These are phyloP conservation scores for Criorhina ranunculi DNA, from an alignment of 2,888 invertebrate species.

Conservation along the genomic window DNA sequence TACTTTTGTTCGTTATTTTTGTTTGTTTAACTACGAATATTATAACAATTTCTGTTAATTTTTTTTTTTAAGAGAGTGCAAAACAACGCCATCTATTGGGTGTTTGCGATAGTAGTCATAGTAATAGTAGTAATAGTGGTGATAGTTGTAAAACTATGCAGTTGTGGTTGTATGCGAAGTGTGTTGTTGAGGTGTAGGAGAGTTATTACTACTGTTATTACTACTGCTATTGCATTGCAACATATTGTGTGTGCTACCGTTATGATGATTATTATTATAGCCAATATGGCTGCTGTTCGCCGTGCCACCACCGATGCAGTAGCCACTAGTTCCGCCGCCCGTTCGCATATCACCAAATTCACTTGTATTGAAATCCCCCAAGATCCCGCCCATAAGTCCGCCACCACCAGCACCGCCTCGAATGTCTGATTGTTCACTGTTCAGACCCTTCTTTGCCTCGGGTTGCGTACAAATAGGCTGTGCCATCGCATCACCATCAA, in stretches of 20 bases:
- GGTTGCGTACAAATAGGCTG: slow-evolving; percentile 84
- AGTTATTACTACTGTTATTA: slow-evolving; percentile 79
- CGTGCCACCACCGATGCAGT: slow-evolving; percentile 63
- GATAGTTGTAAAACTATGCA: slow-evolving; percentile 81
- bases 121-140: slow-evolving; percentile 75
- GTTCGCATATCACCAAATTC: slow-evolving; percentile 82
- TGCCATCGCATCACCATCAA: slow-evolving; percentile 82
- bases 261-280: slow-evolving; percentile 80
- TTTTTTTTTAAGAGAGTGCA: slow-evolving; percentile 79
- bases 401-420: slow-evolving; percentile 79
- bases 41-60: slow-evolving; percentile 68
- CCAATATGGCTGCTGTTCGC: slow-evolving; percentile 72
- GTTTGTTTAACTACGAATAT: slow-evolving; percentile 57
- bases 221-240: slow-evolving; percentile 84
- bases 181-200: slow-evolving; percentile 76
- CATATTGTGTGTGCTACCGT: slow-evolving; percentile 80
- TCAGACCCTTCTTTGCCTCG: slow-evolving; percentile 80
- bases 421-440: slow-evolving; percentile 77
- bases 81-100: slow-evolving; percentile 67
- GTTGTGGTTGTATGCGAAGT: slow-evolving; percentile 81
- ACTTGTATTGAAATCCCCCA: slow-evolving; percentile 83
- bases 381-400: slow-evolving; percentile 82
- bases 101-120: slow-evolving; percentile 72
- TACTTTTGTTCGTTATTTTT: slow-evolving; percentile 58
- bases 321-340: slow-evolving; percentile 74